Evolutionary conservation across 1,140 invertebrate genomes (phyloP), one percentile per base, ranked within the genome.

Genomic region (Macrocentrus cingulum): DNA sequence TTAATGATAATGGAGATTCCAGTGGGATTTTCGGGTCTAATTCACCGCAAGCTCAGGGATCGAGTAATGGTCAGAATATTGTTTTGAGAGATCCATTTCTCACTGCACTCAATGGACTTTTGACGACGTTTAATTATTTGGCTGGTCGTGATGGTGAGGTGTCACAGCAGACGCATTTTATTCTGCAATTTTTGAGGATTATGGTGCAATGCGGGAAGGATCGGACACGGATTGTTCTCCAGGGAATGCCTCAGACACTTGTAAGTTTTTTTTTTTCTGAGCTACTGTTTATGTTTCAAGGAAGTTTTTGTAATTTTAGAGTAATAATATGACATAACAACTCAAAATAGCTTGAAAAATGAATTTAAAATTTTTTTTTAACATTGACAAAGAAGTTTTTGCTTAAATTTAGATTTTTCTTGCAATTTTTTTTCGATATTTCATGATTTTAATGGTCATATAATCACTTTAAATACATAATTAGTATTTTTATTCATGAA

Each of bases 121-220:
- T 91, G 63, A 84, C 84, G 18, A 84, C 87, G 41, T 90, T 94
- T 62, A 82, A 85, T 8, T 84, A 88, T 52, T 83, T 93, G 13
- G 86, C 88, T n/a, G 84, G 84, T 11, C 86, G 88, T 63, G 88
- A 90, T 61, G 85, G 86, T 0, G 85, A 89, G 60, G 81, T 95
- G 0, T 91, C 90, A 11, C 90, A 91, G 48, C 89, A 93, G 65
- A 91, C 91, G 3, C 86, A 92, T 66, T 95, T 95, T 74, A 89
- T 94, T 49, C 85, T 93, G 56, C 84, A 90, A 63, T 91, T 96
- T 71, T 79, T 95, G n/a, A 83, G 89, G 51, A 83, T 88, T 64
- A 82, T 91, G 20, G 90, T 95, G 1, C 84, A 89, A 63, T 92
- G 90, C 79, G 90, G 90, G 0, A 85, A 86, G 39, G 87, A 91